A percentile compares a stretch with the other conserved stretches of the same genome.
These are phyloP conservation scores for Acanthurus lineatus DNA, from an alignment of 2,797 vertebrate species.

Conservation along the genomic window DNA sequence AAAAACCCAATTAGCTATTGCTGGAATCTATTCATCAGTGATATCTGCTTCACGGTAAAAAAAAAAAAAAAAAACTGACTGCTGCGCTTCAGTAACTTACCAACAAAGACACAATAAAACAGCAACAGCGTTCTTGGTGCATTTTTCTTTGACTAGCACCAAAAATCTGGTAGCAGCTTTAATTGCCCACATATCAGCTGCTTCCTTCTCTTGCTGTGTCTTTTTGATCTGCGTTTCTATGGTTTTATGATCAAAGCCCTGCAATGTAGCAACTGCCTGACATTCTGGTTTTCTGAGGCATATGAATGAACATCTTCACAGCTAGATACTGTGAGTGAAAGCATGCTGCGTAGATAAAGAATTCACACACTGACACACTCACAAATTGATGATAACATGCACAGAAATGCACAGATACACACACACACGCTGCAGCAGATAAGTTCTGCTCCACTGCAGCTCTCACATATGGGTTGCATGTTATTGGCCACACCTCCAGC, in stretches of 20 bases:
- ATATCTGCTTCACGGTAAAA: background rate
- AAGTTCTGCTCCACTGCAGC: slow-evolving; percentile 55
- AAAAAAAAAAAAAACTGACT: background rate
- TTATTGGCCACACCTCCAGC: slow-evolving; percentile 53
- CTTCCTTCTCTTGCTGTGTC: slow-evolving; percentile 39
- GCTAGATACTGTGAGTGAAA: background rate
- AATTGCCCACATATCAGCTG: slow-evolving; percentile 74
- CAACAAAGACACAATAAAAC: slow-evolving; percentile 1
- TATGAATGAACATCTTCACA: slow-evolving; percentile 8
- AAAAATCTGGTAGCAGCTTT: slow-evolving; percentile 60
- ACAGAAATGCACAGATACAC: slow-evolving; percentile 32
- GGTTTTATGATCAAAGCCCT: slow-evolving; percentile 76
- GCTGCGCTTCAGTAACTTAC: background rate
- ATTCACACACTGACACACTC: slow-evolving; percentile 23
- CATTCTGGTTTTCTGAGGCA: slow-evolving; percentile 28
- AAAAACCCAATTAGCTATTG: background rate
- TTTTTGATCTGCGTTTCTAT: slow-evolving; percentile 74
- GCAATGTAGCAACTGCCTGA: slow-evolving; percentile 31
- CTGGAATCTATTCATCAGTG: background rate
- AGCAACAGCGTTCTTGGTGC: slow-evolving; percentile 6
- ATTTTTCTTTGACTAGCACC: slow-evolving; percentile 37
- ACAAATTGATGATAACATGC: slow-evolving; percentile 25
- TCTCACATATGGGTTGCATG: slow-evolving; percentile 37
- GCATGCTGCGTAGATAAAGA: slow-evolving; percentile 13
- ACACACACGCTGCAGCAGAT: slow-evolving; percentile 39